Conservation (phyloP, 2,888 invertebrate genomes). For the Steinernema hermaphroditum region DNA sequence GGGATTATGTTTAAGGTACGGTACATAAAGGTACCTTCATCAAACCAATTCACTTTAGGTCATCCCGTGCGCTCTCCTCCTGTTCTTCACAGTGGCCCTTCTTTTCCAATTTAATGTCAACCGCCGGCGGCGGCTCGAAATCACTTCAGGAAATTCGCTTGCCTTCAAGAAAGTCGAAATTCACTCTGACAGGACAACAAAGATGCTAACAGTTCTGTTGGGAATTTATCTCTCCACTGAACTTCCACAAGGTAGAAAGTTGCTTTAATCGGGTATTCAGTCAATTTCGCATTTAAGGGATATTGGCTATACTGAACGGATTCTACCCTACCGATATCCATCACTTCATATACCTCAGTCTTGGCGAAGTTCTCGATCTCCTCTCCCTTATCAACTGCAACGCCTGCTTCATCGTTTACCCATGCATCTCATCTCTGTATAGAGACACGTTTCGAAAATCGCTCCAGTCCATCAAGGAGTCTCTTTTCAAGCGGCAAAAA, state of each 20-base stretch:
- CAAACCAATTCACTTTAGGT: slow-evolving; percentile 41
- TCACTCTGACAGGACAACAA: slow-evolving; percentile 36
- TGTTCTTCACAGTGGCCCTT: slow-evolving; percentile 53
- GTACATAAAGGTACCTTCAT: background rate
- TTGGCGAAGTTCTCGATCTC: slow-evolving; percentile 53
- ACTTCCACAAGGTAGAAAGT: slow-evolving; percentile 35
- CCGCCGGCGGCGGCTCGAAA: slow-evolving; percentile 40
- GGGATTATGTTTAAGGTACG: slow-evolving; percentile 63
- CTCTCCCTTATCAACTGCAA: slow-evolving; percentile 53
- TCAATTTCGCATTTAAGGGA: slow-evolving; percentile 32
- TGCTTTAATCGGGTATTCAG: background rate
- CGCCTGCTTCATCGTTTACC: slow-evolving; percentile 54
- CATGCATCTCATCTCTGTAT: slow-evolving; percentile 32
- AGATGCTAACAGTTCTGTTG: slow-evolving; percentile 36
- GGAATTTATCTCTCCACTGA: slow-evolving; percentile 36
- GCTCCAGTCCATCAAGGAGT: background rate
- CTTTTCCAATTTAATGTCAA: slow-evolving; percentile 50
- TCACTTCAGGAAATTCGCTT: slow-evolving; percentile 45
- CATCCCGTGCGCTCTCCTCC: slow-evolving; percentile 51
- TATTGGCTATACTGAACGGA: slow-evolving; percentile 53
- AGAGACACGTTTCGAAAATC: slow-evolving; percentile 20
- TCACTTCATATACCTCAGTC: slow-evolving; percentile 49
- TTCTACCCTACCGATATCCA: slow-evolving; percentile 48
- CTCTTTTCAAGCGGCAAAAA: background rate
- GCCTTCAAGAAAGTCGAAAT: slow-evolving; percentile 39